Percentiles rank a stretch among this genome's conserved stretches.
Conservation (phyloP, 2,888 invertebrate genomes). For the Amblyjoppa proteus region DNA sequence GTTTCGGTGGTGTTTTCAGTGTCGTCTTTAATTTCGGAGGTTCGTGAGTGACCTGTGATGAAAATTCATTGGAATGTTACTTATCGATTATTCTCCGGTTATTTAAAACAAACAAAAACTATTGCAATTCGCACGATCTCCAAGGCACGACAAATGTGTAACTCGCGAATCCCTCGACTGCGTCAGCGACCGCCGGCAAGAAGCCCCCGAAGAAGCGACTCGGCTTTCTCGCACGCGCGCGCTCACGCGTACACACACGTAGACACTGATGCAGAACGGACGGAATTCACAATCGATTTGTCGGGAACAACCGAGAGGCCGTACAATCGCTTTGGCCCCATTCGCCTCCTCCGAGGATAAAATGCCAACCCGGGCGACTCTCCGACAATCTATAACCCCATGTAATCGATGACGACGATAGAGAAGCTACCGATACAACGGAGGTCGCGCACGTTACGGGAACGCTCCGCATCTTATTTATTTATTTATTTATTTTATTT, state of each 20-base stretch:
- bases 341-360: background rate
- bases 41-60: slow-evolving; percentile 80
- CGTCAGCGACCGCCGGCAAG: slow-evolving; percentile 29
- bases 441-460: too few species aligned
- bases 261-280: background rate
- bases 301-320: slow-evolving; percentile 51
- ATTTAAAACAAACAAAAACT: background rate
- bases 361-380: slow-evolving; percentile 11
- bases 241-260: background rate
- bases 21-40: slow-evolving; percentile 84
- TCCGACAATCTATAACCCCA: background rate
- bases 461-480: too few species aligned
- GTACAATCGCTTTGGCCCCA: slow-evolving; percentile 51
- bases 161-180: slow-evolving; percentile 13
- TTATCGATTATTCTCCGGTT: background rate
- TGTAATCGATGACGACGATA: slow-evolving; percentile 3
- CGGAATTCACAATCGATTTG: slow-evolving; percentile 44
- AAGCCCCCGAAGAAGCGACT: slow-evolving; percentile 40
- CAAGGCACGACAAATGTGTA: background rate
- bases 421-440: background rate
- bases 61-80: background rate
- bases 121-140: background rate
- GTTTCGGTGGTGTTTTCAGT: slow-evolving; percentile 90
- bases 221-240: slow-evolving; percentile 15
- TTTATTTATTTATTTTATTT: too few species aligned